phyloP scores from a whole-genome alignment of 2,888 invertebrate genomes.

The Orchesella flavescens region DNA sequence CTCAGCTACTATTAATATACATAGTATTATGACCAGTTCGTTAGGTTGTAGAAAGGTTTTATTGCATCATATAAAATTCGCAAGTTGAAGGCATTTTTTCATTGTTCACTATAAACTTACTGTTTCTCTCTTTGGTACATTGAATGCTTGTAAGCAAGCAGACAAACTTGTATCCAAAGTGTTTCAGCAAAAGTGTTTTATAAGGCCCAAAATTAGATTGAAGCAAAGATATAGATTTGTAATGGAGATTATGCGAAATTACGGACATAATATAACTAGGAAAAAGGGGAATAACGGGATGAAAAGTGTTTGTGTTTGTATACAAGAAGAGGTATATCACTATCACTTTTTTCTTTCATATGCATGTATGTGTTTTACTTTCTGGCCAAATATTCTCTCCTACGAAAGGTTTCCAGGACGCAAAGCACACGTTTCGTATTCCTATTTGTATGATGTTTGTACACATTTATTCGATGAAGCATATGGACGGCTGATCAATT shows the following conservation, averaged over 20 bases:
- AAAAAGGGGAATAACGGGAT: conserved; percentile 23
- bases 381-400: neutral
- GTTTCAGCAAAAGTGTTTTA: conserved; percentile 30
- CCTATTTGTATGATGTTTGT: conserved; percentile 22
- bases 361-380: neutral
- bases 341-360: conserved; percentile 1
- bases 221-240: conserved; percentile 40
- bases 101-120: neutral
- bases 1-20: neutral
- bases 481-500: conserved; percentile 61
- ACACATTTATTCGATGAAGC: conserved; percentile 32
- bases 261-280: conserved; percentile 21
- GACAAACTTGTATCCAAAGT: neutral
- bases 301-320: conserved; percentile 31
- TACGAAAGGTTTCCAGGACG: neutral
- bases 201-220: conserved; percentile 27
- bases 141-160: neutral
- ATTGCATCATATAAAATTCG: conserved; percentile 57
- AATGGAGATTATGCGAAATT: conserved; percentile 55
- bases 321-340: conserved; percentile 40
- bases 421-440: neutral
- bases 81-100: conserved; percentile 30
- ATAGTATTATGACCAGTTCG: conserved; percentile 10
- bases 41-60: conserved; percentile 23
- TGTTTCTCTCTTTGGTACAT: neutral